phyloP scores from a whole-genome alignment of 2,797 vertebrate genomes.

The Pelobates cultripes region DNA sequence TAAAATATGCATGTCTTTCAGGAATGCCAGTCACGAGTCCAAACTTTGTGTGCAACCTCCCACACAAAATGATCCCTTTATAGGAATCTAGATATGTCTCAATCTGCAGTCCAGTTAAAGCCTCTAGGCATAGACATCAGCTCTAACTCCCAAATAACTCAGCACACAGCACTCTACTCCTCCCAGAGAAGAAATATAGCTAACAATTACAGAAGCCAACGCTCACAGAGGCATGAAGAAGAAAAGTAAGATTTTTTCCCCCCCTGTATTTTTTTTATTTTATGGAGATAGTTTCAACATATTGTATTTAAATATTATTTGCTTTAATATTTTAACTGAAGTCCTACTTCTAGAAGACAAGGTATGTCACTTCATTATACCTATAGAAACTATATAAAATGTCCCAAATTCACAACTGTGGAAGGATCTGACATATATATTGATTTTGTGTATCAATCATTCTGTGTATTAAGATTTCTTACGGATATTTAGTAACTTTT shows the following conservation, averaged over 20 bases:
- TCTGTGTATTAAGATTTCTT: no score
- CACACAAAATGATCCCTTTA: constrained; percentile 99
- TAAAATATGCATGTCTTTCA: constrained; percentile 99
- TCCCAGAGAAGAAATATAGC: constrained; percentile 72
- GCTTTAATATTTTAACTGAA: no score
- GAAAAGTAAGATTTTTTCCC: constrained; percentile 78
- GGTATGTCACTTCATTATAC: no score
- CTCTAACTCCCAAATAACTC: constrained; percentile 77
- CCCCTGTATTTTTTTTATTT: constrained; percentile 66
- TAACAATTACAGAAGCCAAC: constrained; percentile 78
- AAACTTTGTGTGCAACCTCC: constrained; percentile 99
- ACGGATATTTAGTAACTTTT: no score
- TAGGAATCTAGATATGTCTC: constrained; percentile 98
- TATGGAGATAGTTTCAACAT: background rate
- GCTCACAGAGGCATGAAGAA: constrained; percentile 77
- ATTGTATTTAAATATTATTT: no score
- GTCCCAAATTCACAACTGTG: no score
- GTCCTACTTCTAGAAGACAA: no score
- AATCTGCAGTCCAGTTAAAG: constrained; percentile 94
- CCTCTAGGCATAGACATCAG: constrained; percentile 80
- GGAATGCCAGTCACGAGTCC: constrained; percentile 99
- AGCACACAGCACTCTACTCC: constrained; percentile 69
- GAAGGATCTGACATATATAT: no score
- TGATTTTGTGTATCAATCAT: no score
- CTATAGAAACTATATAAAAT: no score